Percentiles rank a stretch among this genome's conserved stretches.
Evolutionary conservation across 1,140 invertebrate genomes (phyloP).

Genomic region (Halesus radiatus): DNA sequence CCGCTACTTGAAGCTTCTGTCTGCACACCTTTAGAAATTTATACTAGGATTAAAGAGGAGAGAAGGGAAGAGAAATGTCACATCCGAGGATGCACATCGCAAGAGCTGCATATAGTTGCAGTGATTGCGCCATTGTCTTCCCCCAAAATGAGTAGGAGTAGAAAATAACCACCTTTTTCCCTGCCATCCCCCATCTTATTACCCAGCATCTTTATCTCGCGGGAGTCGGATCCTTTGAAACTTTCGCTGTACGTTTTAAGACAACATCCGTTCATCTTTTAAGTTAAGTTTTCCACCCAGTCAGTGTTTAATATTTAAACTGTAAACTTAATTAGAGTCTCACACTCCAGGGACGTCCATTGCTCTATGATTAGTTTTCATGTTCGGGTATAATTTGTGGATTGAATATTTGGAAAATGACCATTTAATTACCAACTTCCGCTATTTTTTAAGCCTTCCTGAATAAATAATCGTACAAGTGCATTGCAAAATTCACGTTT

Average conservation of each 20-base stretch:
- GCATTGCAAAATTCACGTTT: too few species aligned
- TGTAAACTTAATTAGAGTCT: too few species aligned
- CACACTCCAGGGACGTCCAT: too few species aligned
- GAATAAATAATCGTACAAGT: too few species aligned
- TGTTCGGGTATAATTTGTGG: too few species aligned
- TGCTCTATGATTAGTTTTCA: too few species aligned
- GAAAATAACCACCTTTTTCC: not conserved
- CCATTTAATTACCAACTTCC: too few species aligned
- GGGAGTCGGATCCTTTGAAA: not conserved
- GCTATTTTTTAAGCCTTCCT: too few species aligned
- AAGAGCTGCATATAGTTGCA: not conserved
- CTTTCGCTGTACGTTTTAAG: constrained; percentile 15
- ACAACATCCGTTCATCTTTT: not conserved
- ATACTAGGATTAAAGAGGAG: not conserved
- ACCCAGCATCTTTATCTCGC: constrained; percentile 2
- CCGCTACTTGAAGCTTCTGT: not conserved
- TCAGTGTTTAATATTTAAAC: too few species aligned
- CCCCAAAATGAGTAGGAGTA: not conserved
- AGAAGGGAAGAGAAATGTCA: constrained; percentile 18
- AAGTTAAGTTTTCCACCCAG: too few species aligned
- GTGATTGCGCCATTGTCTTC: constrained; percentile 7
- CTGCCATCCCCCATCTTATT: not conserved
- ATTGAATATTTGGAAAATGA: too few species aligned
- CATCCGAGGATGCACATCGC: not conserved
- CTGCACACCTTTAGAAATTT: constrained; percentile 17